Evolutionary conservation across 2,113 vertebrate species (phyloP).

Genomic region (Blennius ocellaris): DNA sequence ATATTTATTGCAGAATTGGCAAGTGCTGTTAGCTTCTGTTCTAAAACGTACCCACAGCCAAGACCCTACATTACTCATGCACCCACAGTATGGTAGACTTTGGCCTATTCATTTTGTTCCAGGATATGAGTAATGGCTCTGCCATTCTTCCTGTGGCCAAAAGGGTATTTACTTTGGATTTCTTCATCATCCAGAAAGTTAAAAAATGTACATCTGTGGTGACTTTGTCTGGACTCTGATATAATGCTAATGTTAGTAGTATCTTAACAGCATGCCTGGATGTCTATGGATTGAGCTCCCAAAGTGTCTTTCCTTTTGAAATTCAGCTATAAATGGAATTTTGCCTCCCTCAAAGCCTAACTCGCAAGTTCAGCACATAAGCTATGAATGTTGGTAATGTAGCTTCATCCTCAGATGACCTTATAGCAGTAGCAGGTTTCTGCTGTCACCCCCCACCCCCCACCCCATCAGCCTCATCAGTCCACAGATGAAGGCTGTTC

Average conservation of each 20-base stretch:
- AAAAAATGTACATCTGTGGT: conserved; percentile 31
- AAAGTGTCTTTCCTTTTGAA: not conserved
- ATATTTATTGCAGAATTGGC: conserved; percentile 80
- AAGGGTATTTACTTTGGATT: conserved; percentile 78
- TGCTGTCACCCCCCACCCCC: conserved; percentile 23
- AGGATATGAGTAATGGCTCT: conserved; percentile 71
- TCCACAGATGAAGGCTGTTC: conserved; percentile 18
- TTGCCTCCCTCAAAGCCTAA: not conserved
- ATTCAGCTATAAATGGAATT: not conserved
- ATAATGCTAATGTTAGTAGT: not conserved
- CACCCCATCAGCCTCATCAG: conserved; percentile 14
- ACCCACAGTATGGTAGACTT: conserved; percentile 64
- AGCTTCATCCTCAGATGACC: conserved; percentile 30
- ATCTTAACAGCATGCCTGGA: not conserved
- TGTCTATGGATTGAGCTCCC: too few relatives aligned
- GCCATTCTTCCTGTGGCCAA: conserved; percentile 66
- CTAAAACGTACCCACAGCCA: conserved; percentile 66
- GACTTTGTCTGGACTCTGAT: not conserved
- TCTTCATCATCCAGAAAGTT: conserved; percentile 68
- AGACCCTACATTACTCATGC: conserved; percentile 67
- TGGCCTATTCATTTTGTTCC: conserved; percentile 68
- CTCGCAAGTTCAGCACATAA: conserved; percentile 1
- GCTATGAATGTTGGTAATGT: not conserved
- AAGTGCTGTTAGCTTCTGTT: conserved; percentile 68
- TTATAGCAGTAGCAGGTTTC: conserved; percentile 9